A percentile compares a stretch with the other conserved stretches of the same genome.
These are phyloP conservation scores for Nephrotoma flavescens DNA, from an alignment of 2,888 invertebrate species.

Conservation along the genomic window DNA sequence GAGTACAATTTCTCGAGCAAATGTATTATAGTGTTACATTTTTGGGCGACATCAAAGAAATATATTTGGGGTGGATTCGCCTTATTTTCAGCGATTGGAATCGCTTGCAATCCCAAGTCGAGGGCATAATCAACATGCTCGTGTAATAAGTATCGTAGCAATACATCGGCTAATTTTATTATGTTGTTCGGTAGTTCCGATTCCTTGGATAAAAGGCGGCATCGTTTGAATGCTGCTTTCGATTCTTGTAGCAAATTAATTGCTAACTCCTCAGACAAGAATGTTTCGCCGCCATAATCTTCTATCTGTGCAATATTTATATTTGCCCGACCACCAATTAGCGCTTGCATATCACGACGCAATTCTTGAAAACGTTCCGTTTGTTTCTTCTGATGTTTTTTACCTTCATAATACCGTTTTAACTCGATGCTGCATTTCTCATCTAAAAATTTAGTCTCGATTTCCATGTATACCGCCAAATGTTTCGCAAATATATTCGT, in stretches of 20 bases:
- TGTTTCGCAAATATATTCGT: slow-evolving; percentile 68
- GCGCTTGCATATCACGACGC: slow-evolving; percentile 82
- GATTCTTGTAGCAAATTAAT: slow-evolving; percentile 82
- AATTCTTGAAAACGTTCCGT: slow-evolving; percentile 86
- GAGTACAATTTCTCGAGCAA: slow-evolving; percentile 86
- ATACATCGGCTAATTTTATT: slow-evolving; percentile 64
- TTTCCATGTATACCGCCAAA: slow-evolving; percentile 60
- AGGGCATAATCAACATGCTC: slow-evolving; percentile 96
- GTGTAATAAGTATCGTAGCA: slow-evolving; percentile 68
- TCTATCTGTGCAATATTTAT: slow-evolving; percentile 90
- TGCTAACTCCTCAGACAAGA: slow-evolving; percentile 87
- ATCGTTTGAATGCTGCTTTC: slow-evolving; percentile 77
- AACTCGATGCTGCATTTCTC: slow-evolving; percentile 62
- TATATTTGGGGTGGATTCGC: slow-evolving; percentile 71
- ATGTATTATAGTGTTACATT: slow-evolving; percentile 85
- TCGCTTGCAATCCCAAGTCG: slow-evolving; percentile 78
- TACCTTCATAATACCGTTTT: slow-evolving; percentile 77
- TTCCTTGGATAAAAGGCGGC: slow-evolving; percentile 68
- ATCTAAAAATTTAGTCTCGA: slow-evolving; percentile 64
- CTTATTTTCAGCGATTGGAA: slow-evolving; percentile 81
- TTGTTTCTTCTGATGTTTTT: slow-evolving; percentile 89
- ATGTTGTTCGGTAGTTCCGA: slow-evolving; percentile 66
- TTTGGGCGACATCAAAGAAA: slow-evolving; percentile 86
- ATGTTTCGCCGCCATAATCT: slow-evolving; percentile 93
- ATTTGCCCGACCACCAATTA: slow-evolving; percentile 79